A percentile compares a stretch with the other conserved stretches of the same genome.
phyloP scores from a whole-genome alignment of 2,888 invertebrate species.

The Barypeithes pellucidus region DNA sequence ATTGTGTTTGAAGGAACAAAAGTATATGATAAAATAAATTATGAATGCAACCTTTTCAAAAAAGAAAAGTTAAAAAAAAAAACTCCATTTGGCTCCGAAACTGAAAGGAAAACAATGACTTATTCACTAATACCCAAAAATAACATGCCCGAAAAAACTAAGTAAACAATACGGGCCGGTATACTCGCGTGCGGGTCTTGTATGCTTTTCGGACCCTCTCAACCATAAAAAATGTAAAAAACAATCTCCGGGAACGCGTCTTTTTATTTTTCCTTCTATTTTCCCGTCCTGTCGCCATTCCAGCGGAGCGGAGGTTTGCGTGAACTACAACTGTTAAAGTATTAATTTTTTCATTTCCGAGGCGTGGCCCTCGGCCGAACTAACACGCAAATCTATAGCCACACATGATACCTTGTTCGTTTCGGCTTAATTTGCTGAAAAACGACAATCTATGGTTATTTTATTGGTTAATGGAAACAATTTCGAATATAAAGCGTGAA shows the following conservation, averaged over 20 bases:
- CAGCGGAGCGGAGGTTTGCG: slow-evolving; percentile 29
- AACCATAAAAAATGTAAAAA: slow-evolving; percentile 43
- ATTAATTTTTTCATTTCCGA: slow-evolving; percentile 52
- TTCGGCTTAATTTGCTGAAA: slow-evolving; percentile 13
- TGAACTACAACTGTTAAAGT: slow-evolving; percentile 49
- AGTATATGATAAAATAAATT: too few species aligned
- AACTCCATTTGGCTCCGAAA: neutral
- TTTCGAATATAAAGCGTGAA: too few species aligned
- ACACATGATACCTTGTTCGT: slow-evolving; percentile 14
- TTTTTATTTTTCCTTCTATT: slow-evolving; percentile 24
- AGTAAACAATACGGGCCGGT: neutral
- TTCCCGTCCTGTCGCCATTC: slow-evolving; percentile 2
- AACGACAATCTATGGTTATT: neutral
- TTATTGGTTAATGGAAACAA: neutral
- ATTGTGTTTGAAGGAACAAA: too few species aligned
- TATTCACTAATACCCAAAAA: neutral
- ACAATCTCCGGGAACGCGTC: slow-evolving; percentile 46
- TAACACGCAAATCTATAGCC: slow-evolving; percentile 43
- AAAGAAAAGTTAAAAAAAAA: too few species aligned
- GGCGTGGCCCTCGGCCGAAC: slow-evolving; percentile 22
- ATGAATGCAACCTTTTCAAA: too few species aligned
- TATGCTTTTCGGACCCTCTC: slow-evolving; percentile 6
- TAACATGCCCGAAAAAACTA: neutral
- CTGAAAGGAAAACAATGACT: slow-evolving; percentile 1
- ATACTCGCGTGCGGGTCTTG: neutral